A percentile compares a stretch with the other conserved stretches of the same genome.
These are phyloP conservation scores for Aviceda subcristata DNA, from an alignment of 2,113 vertebrate genomes.

Conservation along the genomic window DNA sequence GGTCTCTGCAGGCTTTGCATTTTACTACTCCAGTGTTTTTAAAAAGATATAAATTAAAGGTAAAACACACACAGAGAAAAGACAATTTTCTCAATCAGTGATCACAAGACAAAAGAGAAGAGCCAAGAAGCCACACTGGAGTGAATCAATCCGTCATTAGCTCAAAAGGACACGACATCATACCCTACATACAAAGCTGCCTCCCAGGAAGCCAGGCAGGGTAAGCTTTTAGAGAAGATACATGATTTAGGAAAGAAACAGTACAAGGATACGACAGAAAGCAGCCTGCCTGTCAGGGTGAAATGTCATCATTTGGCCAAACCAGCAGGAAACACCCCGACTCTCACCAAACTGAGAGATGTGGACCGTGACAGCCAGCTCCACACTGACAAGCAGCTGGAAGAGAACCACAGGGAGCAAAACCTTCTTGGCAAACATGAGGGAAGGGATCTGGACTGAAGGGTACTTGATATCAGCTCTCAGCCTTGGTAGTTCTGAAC, in stretches of 20 bases:
- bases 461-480: background rate
- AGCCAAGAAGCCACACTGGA: background rate
- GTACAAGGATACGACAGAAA: background rate
- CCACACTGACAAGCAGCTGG: background rate
- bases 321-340: background rate
- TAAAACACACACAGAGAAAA: background rate
- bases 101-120: background rate
- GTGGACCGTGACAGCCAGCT: background rate
- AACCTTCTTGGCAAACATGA: conserved; percentile 28
- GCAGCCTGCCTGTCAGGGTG: background rate
- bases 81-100: background rate
- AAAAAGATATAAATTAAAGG: background rate
- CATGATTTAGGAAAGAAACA: background rate
- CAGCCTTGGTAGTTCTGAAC: background rate
- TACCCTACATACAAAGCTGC: background rate
- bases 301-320: background rate
- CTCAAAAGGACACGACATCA: background rate
- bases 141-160: background rate
- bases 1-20: background rate
- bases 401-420: background rate
- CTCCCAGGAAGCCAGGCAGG: background rate
- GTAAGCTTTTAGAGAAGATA: background rate
- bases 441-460: background rate
- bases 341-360: background rate
- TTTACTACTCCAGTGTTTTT: background rate